Percentiles rank a stretch among this genome's conserved stretches.
These are phyloP conservation scores for Globicephala melas DNA, from an alignment of 2,113 vertebrate species.

Conservation along the genomic window DNA sequence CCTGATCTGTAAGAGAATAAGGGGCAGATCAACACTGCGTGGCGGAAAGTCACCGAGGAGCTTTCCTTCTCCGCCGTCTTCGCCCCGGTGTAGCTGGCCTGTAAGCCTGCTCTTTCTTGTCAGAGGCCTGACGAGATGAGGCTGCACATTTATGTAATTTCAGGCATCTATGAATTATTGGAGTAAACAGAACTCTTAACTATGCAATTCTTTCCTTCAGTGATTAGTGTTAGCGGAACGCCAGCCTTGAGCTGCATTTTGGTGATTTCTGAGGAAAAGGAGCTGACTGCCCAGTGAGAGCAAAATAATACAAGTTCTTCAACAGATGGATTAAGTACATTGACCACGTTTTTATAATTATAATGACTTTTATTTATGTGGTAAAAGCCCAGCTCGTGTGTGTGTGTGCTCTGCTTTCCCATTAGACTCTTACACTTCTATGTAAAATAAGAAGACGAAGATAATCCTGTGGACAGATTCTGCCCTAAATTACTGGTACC, in stretches of 20 bases:
- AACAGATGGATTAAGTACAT: accelerated
- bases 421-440: accelerated
- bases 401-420: too few species aligned
- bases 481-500: background rate
- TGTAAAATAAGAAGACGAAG: too few species aligned
- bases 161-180: accelerated
- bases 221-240: accelerated
- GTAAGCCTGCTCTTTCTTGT: accelerated
- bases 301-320: accelerated
- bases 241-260: accelerated
- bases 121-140: background rate
- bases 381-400: background rate
- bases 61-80: accelerated
- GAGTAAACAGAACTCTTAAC: accelerated
- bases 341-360: background rate
- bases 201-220: accelerated
- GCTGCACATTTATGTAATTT: accelerated
- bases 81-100: accelerated
- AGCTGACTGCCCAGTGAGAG: accelerated
- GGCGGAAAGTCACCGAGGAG: accelerated
- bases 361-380: background rate
- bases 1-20: background rate
- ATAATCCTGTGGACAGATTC: accelerated
- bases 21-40: accelerated
- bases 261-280: accelerated